Evolutionary conservation across 2,797 vertebrate genomes (phyloP).

Genomic region (Sebastes goodei): DNA sequence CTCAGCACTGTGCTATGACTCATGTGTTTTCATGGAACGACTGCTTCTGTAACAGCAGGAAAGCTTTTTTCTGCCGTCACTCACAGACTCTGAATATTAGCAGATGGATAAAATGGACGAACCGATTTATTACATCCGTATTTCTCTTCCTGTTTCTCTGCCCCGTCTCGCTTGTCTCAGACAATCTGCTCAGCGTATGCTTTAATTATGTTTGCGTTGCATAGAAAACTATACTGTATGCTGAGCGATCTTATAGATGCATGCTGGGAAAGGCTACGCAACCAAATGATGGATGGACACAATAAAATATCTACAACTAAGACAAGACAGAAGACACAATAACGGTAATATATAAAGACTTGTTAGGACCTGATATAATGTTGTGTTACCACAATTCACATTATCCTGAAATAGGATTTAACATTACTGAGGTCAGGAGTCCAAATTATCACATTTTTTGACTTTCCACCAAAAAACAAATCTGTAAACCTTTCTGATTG

Average conservation of each 20-base stretch:
- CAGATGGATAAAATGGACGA: conserved; percentile 47
- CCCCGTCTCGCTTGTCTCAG: background rate
- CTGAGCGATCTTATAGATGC: background rate
- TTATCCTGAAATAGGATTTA: background rate
- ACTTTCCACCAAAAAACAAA: no score
- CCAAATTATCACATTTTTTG: background rate
- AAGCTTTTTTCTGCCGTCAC: conserved; percentile 19
- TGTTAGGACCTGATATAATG: background rate
- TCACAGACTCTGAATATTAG: conserved; percentile 37
- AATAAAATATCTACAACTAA: background rate
- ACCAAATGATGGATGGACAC: background rate
- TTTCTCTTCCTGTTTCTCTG: conserved; percentile 2
- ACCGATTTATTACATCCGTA: conserved; percentile 19
- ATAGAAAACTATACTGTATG: background rate
- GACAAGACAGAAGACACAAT: background rate
- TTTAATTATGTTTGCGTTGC: conserved; percentile 17
- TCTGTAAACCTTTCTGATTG: no score
- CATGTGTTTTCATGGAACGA: conserved; percentile 41
- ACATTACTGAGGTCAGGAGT: background rate
- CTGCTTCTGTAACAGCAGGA: conserved; percentile 34
- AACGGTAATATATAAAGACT: background rate
- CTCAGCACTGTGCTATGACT: conserved; percentile 38
- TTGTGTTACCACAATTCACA: background rate
- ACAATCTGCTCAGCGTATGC: conserved; percentile 24
- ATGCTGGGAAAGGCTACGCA: background rate